These are phyloP conservation scores for Paratilapia polleni DNA, from an alignment of 2,113 vertebrate species.

Conservation along the genomic window DNA sequence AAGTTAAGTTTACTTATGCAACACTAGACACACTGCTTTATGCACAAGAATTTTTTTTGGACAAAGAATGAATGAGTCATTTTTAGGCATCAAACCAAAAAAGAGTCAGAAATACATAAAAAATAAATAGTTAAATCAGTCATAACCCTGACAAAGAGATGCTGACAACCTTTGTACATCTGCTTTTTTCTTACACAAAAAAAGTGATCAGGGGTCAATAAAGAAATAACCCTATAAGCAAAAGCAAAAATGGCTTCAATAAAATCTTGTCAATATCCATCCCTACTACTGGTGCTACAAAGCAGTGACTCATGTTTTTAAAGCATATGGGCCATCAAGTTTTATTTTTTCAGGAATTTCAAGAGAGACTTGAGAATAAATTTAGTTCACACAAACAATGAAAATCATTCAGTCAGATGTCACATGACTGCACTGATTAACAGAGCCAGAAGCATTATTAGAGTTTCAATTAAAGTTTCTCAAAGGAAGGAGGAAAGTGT, in stretches of 20 bases:
- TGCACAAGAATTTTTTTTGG: too few species aligned
- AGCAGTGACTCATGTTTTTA: background rate
- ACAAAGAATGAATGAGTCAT: too few species aligned
- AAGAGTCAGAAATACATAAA: too few species aligned
- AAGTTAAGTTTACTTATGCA: background rate
- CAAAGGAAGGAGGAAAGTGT: background rate
- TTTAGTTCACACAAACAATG: background rate
- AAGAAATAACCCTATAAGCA: background rate
- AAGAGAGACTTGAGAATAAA: background rate
- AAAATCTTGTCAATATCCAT: background rate
- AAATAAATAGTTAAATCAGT: background rate
- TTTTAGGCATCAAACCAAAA: too few species aligned
- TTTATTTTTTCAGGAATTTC: conserved; percentile 3
- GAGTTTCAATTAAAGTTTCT: background rate
- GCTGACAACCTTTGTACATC: background rate
- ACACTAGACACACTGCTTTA: background rate
- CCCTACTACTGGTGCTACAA: background rate
- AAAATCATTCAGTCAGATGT: background rate
- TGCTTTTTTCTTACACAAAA: background rate
- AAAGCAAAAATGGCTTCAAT: background rate
- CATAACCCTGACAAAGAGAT: background rate
- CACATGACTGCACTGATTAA: background rate
- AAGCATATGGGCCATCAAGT: background rate
- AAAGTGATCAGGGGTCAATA: background rate
- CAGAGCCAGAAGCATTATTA: background rate